Evolutionary conservation across 2,797 vertebrate species (phyloP), one percentile per base, ranked within the genome.

Genomic region (Micromesistius poutassou): DNA sequence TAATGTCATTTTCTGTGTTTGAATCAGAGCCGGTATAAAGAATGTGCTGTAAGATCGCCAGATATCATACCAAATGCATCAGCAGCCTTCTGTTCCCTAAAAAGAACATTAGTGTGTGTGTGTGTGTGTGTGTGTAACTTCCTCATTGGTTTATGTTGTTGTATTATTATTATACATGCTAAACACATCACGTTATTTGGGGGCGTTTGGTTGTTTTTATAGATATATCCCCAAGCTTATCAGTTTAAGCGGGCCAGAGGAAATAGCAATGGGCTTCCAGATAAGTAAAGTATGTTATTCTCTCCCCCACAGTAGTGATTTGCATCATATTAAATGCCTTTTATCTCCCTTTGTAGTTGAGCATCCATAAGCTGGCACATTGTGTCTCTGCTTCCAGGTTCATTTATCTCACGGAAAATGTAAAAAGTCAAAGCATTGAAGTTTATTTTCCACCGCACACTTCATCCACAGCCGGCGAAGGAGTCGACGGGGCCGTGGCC

Each of bases 241-340:
- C 73, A 74, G 78, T 80, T 74, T 83, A 85, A 87, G 86, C 77
- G 78, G 83, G 6, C 50, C 9, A 76, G 78, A 86, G 87, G 85
- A 91, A 91, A 90, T 89, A 83, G 75, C 80, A 62, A 0, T 73
- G 81, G 74, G 82, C 87, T 82, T 25, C 73, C 22, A 40, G 38
- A 75, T 84, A 84, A 90, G 79, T 81, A 78, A 73, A 76, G 84
- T 74, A 80, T 74, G 82, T 74, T 77, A 82, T 79, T 75, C 35
- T 80, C 80, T 89, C 83, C 79, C 84, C 82, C 71, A 74, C 73
- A 76, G 30, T 33, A 68, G 73, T 85, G 84, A 80, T 83, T 79
- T 85, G 85, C 79, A 80, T 81, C 82, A 55, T 81, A 87, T 89
- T 88, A 90, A 90, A 81, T 71, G 72, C 40, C 70, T 78, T 8